Evolutionary conservation across 2,888 invertebrate genomes (phyloP), one percentile per base, ranked within the genome.

Genomic region (Sesia bembeciformis): DNA sequence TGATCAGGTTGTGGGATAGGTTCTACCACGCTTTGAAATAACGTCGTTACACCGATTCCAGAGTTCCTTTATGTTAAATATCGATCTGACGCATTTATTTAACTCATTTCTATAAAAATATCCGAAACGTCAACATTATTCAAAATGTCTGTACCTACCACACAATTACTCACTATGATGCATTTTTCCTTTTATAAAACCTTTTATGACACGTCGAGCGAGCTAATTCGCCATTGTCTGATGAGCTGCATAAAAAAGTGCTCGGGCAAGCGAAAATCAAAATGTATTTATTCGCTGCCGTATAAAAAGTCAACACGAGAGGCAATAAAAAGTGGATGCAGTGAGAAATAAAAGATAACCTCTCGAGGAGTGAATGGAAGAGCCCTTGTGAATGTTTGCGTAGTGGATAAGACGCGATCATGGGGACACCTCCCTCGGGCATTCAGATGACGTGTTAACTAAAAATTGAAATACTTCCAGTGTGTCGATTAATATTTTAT

Each of bases 271-370:
- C 80, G 76, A 78, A 83, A 88, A 89, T 89, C 88, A 87, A 85
- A 89, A 89, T 89, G 89, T 87, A 89, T 89, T 88, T 89, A 89
- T 89, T 87, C 88, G 70, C 70, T 72, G 74, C 76, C 75, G 85
- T 79, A 87, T 86, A 89, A 88, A 89, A 89, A 88, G 87, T 84
- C 89, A 88, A 89, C 88, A 89, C 87, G 84, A 80, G 78, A 76
- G 84, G 87, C 85, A 84, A 84, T 84, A 84, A 84, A 83, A 84
- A 75, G 81, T 76, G 83, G 79, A 82, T 81, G 79, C 77, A 68
- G 81, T 68, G 78, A 79, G 82, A 84, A 84, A 84, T 84, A 86
- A 88, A 86, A 87, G 84, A 86, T 87, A 88, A 88, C 87, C 87
- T 86, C 82, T 76, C 70, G 72, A 70, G 70, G 68, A 86, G 82